These are phyloP conservation scores for Heliangelus exortis DNA, from an alignment of 2,797 vertebrate genomes.

Conservation along the genomic window DNA sequence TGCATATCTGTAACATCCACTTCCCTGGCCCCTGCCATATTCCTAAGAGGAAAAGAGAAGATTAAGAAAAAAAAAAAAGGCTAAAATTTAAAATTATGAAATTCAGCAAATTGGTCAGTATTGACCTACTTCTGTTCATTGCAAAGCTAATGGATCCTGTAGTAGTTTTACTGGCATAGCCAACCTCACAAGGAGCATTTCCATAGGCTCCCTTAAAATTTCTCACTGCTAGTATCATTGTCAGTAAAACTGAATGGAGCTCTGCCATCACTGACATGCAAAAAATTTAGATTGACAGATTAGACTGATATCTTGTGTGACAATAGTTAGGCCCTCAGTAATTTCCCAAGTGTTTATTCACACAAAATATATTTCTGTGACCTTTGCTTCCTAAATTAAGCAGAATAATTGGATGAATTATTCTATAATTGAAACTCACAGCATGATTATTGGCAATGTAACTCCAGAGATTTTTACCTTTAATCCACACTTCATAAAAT, in stretches of 20 bases:
- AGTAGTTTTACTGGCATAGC: background rate
- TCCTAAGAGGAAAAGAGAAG: too few species aligned
- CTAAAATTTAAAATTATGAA: background rate
- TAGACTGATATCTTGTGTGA: background rate
- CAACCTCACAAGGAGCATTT: background rate
- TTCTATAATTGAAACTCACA: constrained; percentile 63
- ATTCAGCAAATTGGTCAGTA: background rate
- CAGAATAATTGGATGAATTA: constrained; percentile 61
- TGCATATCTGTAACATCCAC: background rate
- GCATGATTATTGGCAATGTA: constrained; percentile 54
- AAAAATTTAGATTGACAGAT: background rate
- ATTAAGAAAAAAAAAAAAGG: too few species aligned
- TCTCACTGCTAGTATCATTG: background rate
- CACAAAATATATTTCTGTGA: constrained; percentile 47
- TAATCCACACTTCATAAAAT: constrained; percentile 63
- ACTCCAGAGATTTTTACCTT: constrained; percentile 61
- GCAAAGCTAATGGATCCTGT: background rate
- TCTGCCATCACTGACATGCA: background rate
- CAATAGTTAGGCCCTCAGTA: background rate
- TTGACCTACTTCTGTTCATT: background rate
- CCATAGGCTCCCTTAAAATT: background rate
- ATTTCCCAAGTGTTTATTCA: constrained; percentile 50
- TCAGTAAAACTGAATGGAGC: background rate
- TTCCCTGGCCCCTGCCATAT: background rate
- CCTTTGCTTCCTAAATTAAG: constrained; percentile 65